Evolutionary conservation across 53 echinoderm and acorn worm species (phyloP), one percentile per base, ranked within the genome.

Genomic region (Echinarachnius parma): DNA sequence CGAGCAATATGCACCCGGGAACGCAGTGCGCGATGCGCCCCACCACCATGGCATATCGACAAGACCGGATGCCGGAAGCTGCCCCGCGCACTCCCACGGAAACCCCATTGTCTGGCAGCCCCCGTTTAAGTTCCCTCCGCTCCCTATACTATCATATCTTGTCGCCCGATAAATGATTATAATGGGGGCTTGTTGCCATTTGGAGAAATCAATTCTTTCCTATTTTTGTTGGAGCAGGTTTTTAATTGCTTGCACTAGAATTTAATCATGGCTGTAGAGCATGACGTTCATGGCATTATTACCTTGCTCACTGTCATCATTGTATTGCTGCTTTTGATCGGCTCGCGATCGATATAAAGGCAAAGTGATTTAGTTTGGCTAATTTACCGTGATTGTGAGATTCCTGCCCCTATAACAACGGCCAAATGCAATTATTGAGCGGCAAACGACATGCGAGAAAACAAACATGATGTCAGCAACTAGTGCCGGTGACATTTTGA

Each of bases 341-440:
- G 14, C 62, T 21, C 21, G 21, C 62, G 37, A 62, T 62, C 62
- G 47, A 66, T 66, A 66, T 13, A 2, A 4, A n/a, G 11, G 46
- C 46, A 66, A 66, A 66, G 66, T 66, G 66, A 66, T 66, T 66
- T 47, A 47, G 48, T 66, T 66, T 66, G 66, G 48, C 46, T 66
- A 66, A 66, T 66, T 66, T 66, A 66, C 66, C 66, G 30, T 66
- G 48, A 66, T 46, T 66, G 48, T 66, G 36, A 36, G 37, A 62
- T 62, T 62, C 62, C n/a, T n/a, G n/a, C n/a, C n/a, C n/a, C n/a
- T n/a, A n/a, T n/a, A n/a, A n/a, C n/a, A n/a, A n/a, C n/a, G n/a
- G n/a, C n/a, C n/a, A n/a, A n/a, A n/a, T n/a, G n/a, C n/a, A n/a
- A n/a, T n/a, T n/a, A n/a, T n/a, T n/a, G n/a, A n/a, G n/a, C n/a